Evolutionary conservation across 2,888 invertebrate genomes (phyloP).

Genomic region (Plutella xylostella): DNA sequence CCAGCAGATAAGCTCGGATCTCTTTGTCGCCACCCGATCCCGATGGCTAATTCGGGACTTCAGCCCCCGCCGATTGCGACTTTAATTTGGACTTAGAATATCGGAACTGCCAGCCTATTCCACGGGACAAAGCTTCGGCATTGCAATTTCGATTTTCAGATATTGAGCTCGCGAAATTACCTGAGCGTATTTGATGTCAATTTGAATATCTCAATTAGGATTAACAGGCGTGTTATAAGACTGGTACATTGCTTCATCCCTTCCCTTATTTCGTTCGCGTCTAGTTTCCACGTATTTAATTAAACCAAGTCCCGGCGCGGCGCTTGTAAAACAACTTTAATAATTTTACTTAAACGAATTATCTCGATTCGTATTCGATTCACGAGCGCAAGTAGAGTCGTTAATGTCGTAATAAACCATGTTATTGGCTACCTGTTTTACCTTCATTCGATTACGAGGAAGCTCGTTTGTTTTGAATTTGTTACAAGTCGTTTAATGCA

Average conservation of each 20-base stretch:
- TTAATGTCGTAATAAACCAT: background rate
- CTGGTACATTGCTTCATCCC: no score
- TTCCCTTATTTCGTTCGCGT: slow-evolving; percentile 21
- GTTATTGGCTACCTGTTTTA: background rate
- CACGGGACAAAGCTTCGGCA: no score
- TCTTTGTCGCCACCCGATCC: slow-evolving; percentile 53
- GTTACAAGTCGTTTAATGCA: background rate
- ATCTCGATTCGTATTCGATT: slow-evolving; percentile 39
- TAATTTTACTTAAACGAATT: background rate
- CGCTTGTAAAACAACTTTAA: no score
- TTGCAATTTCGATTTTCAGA: no score
- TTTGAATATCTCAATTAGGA: no score
- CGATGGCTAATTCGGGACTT: slow-evolving; percentile 53
- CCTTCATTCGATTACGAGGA: background rate
- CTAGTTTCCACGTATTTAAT: no score
- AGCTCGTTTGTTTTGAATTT: background rate
- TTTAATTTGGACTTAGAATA: slow-evolving; percentile 24
- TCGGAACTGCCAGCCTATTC: no score
- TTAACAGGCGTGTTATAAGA: no score
- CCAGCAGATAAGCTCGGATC: slow-evolving; percentile 57
- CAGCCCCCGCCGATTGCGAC: slow-evolving; percentile 25
- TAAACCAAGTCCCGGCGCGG: slow-evolving; percentile 16
- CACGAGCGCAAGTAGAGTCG: slow-evolving; percentile 29
- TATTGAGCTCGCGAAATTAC: no score
- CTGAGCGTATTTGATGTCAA: no score